Evolutionary conservation across 2,797 vertebrate genomes (phyloP).

Genomic region (Centropyge bicolor): DNA sequence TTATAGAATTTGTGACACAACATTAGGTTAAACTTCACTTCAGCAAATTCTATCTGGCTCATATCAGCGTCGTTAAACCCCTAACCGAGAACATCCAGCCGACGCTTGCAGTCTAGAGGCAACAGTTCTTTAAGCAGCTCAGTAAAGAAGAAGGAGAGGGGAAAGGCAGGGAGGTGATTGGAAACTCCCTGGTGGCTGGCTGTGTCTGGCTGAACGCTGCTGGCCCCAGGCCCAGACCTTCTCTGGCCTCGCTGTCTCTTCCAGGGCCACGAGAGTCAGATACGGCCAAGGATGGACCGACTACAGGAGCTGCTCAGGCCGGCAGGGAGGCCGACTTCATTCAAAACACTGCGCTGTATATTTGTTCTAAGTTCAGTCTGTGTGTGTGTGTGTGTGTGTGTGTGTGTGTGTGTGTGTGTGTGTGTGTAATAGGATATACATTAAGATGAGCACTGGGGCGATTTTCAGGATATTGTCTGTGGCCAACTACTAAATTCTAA

Average conservation of each 20-base stretch:
- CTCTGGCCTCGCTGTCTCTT: slow-evolving; percentile 55
- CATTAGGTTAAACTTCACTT: background rate
- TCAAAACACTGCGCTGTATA: background rate
- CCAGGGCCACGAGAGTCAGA: slow-evolving; percentile 50
- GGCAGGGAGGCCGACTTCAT: slow-evolving; percentile 14
- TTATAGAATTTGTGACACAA: background rate
- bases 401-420: background rate
- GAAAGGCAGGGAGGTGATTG: slow-evolving; percentile 65
- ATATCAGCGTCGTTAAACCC: background rate
- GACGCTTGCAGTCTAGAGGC: slow-evolving; percentile 29
- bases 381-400: background rate
- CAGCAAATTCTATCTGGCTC: background rate
- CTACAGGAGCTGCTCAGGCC: slow-evolving; percentile 18
- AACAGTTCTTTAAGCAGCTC: slow-evolving; percentile 37
- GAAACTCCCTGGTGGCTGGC: slow-evolving; percentile 78
- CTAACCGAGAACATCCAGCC: slow-evolving; percentile 1
- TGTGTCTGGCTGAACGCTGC: slow-evolving; percentile 71
- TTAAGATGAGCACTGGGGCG: background rate
- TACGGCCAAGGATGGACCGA: slow-evolving; percentile 32
- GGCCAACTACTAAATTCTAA: background rate
- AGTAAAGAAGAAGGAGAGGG: slow-evolving; percentile 22
- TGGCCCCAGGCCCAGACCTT: slow-evolving; percentile 76
- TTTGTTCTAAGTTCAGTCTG: background rate
- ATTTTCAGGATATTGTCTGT: background rate
- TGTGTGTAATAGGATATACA: background rate